phyloP scores from a whole-genome alignment of 2,797 vertebrate genomes.

The Enteromius mattozi region DNA sequence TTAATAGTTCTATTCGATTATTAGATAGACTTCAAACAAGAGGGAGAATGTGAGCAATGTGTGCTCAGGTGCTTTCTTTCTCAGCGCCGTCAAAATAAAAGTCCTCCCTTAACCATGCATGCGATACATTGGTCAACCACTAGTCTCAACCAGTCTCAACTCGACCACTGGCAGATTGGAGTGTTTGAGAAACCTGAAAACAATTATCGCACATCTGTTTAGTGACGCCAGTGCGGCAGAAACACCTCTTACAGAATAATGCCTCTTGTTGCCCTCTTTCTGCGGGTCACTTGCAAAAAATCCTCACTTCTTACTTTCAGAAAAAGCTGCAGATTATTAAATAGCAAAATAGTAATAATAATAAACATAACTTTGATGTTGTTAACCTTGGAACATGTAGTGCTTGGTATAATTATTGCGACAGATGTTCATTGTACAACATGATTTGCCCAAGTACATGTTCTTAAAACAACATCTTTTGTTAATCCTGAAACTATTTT shows the following conservation, averaged over 20 bases:
- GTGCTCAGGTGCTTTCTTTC: too few relatives aligned
- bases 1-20: too few relatives aligned
- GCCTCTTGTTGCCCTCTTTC: background rate
- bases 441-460: background rate
- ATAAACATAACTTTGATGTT: background rate
- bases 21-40: too few relatives aligned
- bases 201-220: background rate
- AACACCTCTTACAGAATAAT: background rate
- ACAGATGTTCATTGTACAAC: background rate
- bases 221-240: background rate
- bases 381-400: background rate
- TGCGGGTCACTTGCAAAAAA: background rate
- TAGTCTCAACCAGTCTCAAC: too few relatives aligned
- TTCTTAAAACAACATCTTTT: constrained; percentile 17
- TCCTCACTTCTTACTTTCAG: background rate
- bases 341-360: background rate
- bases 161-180: background rate
- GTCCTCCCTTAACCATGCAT: too few relatives aligned
- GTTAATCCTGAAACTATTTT: background rate
- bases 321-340: background rate
- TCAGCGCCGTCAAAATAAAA: too few relatives aligned
- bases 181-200: background rate
- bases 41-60: too few relatives aligned
- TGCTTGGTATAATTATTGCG: background rate
- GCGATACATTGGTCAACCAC: too few relatives aligned